Base-by-base conservation (phyloP, 1,140 invertebrate genomes). In the Drosophila ohnishii region DNA sequence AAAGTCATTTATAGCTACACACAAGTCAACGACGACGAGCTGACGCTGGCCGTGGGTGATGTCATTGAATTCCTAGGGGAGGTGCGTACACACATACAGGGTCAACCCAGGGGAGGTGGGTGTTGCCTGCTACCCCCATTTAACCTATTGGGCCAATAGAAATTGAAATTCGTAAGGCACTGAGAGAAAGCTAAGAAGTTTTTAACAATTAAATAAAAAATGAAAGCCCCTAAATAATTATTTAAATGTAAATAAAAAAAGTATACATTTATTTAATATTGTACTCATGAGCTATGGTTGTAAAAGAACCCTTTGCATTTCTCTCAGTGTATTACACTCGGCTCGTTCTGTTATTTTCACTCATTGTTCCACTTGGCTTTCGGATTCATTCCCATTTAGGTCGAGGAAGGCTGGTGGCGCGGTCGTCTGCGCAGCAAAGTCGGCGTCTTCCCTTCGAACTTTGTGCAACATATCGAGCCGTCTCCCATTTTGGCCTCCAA, bases 391-490 rank as follows among this genome's bases (percentile, higher is more conserved):
- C 32, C 62, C 77, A 90, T 90, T 90, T 87, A 92, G 90, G 91
- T 92, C 40, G 96, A 97, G 91, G 96, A 97, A 91, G 96, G 97
- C 16, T 98, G 97, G 97, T 97, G 96, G 96, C 95, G 94, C 92
- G 97, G 97, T 45, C 93, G 95, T 75, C 92, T 97, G 10, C 93
- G 93, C 73, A 96, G 95, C 51, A 94, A 94, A 86, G 93, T 95
- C 67, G 97, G 97, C 51, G 97, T 98, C 47, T 98, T 98, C 92
- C 97, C 97, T 16, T 98, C 97, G 7, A 98, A 98, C 94, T 98
- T 98, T 92, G 97, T 98, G n/a, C 93, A 94, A 87, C 94, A 95
- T 91, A 92, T 95, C 67, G 93, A 93, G 55, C 86, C 85, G 60
- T 92, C 91, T 44, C 91, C 91, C 28, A 87, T 90, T 56, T 64